These are phyloP conservation scores for Limanda limanda DNA, from an alignment of 2,113 vertebrate species.

Conservation along the genomic window DNA sequence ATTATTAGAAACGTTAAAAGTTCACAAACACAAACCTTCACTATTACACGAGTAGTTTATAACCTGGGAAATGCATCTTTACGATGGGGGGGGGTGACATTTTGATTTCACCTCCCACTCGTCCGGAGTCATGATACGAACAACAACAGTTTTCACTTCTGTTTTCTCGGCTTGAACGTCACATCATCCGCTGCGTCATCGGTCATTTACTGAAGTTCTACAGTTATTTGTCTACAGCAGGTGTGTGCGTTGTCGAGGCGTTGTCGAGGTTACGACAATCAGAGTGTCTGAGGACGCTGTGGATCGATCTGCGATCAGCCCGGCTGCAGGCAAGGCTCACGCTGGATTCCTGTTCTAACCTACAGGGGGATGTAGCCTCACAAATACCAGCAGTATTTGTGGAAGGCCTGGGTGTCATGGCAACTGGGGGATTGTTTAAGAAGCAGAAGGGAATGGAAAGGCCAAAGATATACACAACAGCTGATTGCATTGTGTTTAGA, in stretches of 20 bases:
- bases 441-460: slow-evolving; percentile 58
- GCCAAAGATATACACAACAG: slow-evolving; percentile 45
- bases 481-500: background rate
- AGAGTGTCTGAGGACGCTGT: slow-evolving; percentile 9
- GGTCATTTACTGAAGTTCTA: background rate
- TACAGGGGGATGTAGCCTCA: slow-evolving; percentile 56
- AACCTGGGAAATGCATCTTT: too few relatives aligned
- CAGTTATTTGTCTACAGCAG: background rate
- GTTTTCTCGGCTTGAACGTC: slow-evolving; percentile 18
- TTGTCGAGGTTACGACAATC: too few relatives aligned
- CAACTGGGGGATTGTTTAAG: slow-evolving; percentile 73
- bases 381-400: slow-evolving; percentile 76
- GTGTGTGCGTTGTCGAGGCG: too few relatives aligned
- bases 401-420: slow-evolving; percentile 71
- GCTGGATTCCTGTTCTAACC: slow-evolving; percentile 38
- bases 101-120: too few relatives aligned
- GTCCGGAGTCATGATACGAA: too few relatives aligned
- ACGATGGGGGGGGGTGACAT: too few relatives aligned
- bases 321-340: slow-evolving; percentile 34
- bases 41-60: too few relatives aligned
- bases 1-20: too few relatives aligned
- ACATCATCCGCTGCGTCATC: background rate
- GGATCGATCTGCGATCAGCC: slow-evolving; percentile 49
- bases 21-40: too few relatives aligned
- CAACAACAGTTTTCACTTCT: background rate